Evolutionary conservation across 2,113 vertebrate genomes (phyloP), one percentile per base, ranked within the genome.

Genomic region (Zosterops pallidus): DNA sequence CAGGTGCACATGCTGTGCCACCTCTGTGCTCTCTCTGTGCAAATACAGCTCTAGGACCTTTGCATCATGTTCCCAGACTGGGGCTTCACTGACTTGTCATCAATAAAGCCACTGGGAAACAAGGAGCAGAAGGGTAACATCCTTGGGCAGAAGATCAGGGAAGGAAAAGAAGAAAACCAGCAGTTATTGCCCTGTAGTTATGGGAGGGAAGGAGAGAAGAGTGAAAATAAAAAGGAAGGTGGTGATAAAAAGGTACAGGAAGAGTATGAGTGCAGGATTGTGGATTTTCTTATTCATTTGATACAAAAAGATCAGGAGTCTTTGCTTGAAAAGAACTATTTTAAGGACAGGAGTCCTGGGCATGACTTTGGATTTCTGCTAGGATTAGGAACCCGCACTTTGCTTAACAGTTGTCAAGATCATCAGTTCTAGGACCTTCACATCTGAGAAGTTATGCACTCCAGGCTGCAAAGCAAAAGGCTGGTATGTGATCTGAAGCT

Each of bases 391-490:
- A 88, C 72, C 37, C 23, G 81, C 44, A 41, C 42, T 93, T 85
- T 81, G 63, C 90, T 84, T 67, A 89, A 78, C 24, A 70, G 70
- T 83, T 83, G 91, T 81, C 86, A 92, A 83, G 92, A 89, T 92
- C 85, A 87, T 60, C 9, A 3, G 83, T 93, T 86, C 91, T 89
- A 91, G 89, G 87, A 80, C 67, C 71, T 92, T 62, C 65, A 68
- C 74, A 84, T 47, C 35, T 47, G 62, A 93, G 72, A 85, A 81
- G 37, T 55, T 77, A 21, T 5, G 31, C 63, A 39, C 77, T 76
- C 46, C 88, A 86, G 67, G 37, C 77, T 91, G 92, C 90, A 90
- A 70, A 96, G 79, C 74, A 74, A 86, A 56, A 88, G 55, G 16
- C 13, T 52, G 18, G 14, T 63, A 69, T 91, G 83, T 90, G 85